Base-by-base conservation (phyloP, 2,797 vertebrate species). In the Sarcophilus harrisii region DNA sequence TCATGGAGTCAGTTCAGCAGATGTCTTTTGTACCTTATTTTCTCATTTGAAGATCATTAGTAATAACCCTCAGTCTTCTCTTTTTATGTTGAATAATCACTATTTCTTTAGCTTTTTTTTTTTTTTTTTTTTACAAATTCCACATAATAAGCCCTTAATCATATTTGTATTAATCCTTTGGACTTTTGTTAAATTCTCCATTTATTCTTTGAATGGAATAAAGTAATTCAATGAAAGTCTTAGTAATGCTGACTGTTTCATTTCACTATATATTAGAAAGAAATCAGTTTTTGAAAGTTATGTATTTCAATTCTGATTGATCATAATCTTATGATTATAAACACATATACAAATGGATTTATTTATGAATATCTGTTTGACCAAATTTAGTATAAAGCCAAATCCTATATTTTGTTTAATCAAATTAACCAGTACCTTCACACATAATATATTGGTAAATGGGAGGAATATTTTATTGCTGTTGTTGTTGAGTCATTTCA, bases 171-270 rank as follows among this genome's bases (percentile, higher is more conserved):
- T 9, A 62, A 38, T 95, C 91, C 90, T 87, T 49, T 93, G 57
- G 91, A 91, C 24, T 45, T n/a, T 62, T 4, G 49, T 1, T 14
- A 96, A 24, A 16, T 92, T 90, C 54, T 94, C 93, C 45, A 90
- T 93, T 96, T 94, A 92, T 58, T 90, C 91, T 9, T 21, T 45
- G 90, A 92, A 18, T 91, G 0, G 29, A 73, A 62, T 10, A 55
- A 4, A 58, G 0, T 92, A 92, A 0, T n/a, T 55, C 38, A 60
- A 24, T 92, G 90, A 92, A 92, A 21, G 94, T 92, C 14, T 94
- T 52, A 58, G 93, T 92, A 94, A 94, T 91, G 57, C 49, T 93
- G 92, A 13, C n/a, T 92, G 28, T 94, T 97, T 95, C 90, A 92
- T 18, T 91, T 21, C 32, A 73, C 92, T 93, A 90, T 94, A 73